A percentile compares a stretch with the other conserved stretches of the same genome.
These are phyloP conservation scores for Lophura nycthemera DNA, from an alignment of 2,113 vertebrate species.

Conservation along the genomic window DNA sequence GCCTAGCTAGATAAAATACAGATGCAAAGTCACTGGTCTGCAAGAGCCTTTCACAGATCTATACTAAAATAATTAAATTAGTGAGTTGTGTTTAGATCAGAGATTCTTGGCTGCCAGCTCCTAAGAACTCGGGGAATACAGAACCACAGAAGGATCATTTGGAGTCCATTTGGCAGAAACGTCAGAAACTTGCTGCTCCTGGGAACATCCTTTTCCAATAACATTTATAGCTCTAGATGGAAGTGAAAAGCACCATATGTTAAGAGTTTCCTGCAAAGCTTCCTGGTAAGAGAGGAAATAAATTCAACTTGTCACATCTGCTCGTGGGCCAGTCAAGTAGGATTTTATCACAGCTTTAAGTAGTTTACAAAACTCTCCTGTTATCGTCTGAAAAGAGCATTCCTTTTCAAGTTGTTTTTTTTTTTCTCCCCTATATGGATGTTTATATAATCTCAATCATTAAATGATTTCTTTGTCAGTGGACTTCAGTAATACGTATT, in stretches of 20 bases:
- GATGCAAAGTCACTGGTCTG: slow-evolving; percentile 80
- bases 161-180: slow-evolving; percentile 85
- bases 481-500: slow-evolving; percentile 65
- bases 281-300: slow-evolving; percentile 89
- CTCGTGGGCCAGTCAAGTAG: slow-evolving; percentile 86
- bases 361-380: slow-evolving; percentile 91
- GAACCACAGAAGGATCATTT: slow-evolving; percentile 85
- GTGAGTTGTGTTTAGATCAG: slow-evolving; percentile 83
- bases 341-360: slow-evolving; percentile 92
- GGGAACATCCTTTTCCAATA: slow-evolving; percentile 89
- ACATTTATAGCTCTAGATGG: slow-evolving; percentile 87
- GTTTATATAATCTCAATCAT: slow-evolving; percentile 77
- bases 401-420: slow-evolving; percentile 62
- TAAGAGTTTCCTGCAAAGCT: slow-evolving; percentile 90
- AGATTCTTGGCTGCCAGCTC: slow-evolving; percentile 83
- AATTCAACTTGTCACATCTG: slow-evolving; percentile 96
- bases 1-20: slow-evolving; percentile 80
- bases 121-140: slow-evolving; percentile 84
- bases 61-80: slow-evolving; percentile 93
- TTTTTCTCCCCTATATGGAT: neutral
- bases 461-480: slow-evolving; percentile 73
- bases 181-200: slow-evolving; percentile 83
- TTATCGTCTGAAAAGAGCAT: slow-evolving; percentile 80
- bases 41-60: slow-evolving; percentile 80
- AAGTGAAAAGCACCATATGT: slow-evolving; percentile 88